phyloP scores from a whole-genome alignment of 2,888 invertebrate species.

The Pemphredon lugubris region DNA sequence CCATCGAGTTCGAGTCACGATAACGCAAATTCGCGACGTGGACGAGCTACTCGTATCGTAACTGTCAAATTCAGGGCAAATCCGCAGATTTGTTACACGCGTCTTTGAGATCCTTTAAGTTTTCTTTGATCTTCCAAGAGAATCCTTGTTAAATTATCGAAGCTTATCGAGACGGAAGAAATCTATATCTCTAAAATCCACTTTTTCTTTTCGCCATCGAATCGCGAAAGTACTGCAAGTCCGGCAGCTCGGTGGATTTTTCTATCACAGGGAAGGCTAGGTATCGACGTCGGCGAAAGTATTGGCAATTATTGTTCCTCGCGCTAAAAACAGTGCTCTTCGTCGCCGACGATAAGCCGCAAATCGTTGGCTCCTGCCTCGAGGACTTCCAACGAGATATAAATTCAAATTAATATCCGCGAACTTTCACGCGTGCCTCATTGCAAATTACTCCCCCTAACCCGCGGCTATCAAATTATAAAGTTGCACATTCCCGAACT shows the following conservation, averaged over 20 bases:
- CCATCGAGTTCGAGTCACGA: too few species aligned
- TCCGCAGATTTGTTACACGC: too few species aligned
- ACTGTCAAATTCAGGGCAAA: too few species aligned
- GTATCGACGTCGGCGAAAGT: neutral
- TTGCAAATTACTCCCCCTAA: conserved; percentile 70
- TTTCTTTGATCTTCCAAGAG: too few species aligned
- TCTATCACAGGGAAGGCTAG: conserved; percentile 6
- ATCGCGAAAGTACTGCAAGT: too few species aligned
- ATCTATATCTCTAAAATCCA: conserved; percentile 34
- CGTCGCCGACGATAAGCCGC: neutral
- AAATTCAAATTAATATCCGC: conserved; percentile 74
- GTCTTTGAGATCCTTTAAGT: too few species aligned
- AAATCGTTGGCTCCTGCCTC: conserved; percentile 2
- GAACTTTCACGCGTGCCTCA: conserved; percentile 70
- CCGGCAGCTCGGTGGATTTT: conserved; percentile 6
- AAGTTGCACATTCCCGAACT: conserved; percentile 78
- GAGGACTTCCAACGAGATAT: conserved; percentile 55
- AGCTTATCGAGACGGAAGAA: conserved; percentile 37
- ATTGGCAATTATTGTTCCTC: conserved; percentile 31
- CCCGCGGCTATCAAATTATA: conserved; percentile 75
- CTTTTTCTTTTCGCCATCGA: conserved; percentile 7
- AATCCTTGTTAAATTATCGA: too few species aligned
- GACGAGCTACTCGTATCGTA: too few species aligned
- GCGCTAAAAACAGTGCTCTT: neutral
- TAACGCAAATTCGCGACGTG: too few species aligned